Percentiles rank a stretch among this genome's conserved stretches.
phyloP scores from a whole-genome alignment of 2,888 invertebrate species.

The Pristionchus entomophagus region DNA sequence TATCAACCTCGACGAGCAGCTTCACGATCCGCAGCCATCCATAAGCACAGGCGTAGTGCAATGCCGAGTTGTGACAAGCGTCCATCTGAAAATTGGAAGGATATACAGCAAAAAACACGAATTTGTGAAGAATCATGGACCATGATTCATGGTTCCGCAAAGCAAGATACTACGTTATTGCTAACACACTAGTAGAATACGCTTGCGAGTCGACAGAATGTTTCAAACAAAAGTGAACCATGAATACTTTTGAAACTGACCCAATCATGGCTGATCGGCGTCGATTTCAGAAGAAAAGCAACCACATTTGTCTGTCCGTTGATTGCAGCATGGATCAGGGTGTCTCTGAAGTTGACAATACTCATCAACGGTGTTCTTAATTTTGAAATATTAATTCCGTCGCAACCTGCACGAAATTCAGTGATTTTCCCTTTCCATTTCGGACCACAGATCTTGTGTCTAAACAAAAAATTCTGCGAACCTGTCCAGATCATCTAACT shows the following conservation, averaged over 20 bases:
- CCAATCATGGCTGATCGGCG: slow-evolving; percentile 49
- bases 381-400: too few species aligned
- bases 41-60: slow-evolving; percentile 80
- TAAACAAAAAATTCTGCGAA: neutral
- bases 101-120: too few species aligned
- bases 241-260: neutral
- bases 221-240: neutral
- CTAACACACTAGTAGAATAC: too few species aligned
- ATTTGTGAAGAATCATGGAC: too few species aligned
- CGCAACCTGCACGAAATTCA: too few species aligned
- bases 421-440: neutral
- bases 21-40: slow-evolving; percentile 79
- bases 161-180: too few species aligned
- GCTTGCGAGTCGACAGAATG: too few species aligned
- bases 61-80: slow-evolving; percentile 79
- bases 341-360: slow-evolving; percentile 76
- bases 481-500: neutral
- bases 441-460: too few species aligned
- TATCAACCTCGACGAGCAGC: slow-evolving; percentile 76
- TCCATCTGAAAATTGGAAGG: slow-evolving; percentile 75
- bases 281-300: slow-evolving; percentile 57
- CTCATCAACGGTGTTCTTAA: too few species aligned
- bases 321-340: slow-evolving; percentile 79
- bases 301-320: slow-evolving; percentile 77
- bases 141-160: too few species aligned